Conservation (phyloP, 2,113 vertebrate genomes). For the Puma concolor region DNA sequence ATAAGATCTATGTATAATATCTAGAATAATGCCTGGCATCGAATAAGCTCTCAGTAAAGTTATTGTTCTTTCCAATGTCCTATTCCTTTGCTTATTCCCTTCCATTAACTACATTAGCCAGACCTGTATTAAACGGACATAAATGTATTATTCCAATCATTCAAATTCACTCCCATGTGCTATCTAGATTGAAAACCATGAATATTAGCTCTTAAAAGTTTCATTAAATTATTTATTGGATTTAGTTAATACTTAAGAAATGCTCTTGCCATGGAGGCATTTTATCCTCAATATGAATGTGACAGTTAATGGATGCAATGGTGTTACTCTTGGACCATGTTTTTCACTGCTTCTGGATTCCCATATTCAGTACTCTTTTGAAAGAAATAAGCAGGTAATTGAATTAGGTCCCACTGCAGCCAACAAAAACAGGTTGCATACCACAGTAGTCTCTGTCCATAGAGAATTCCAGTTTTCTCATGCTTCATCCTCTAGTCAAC, state of each 20-base stretch:
- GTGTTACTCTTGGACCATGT: neutral
- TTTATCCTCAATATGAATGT: neutral
- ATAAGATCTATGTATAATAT: neutral
- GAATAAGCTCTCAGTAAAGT: neutral
- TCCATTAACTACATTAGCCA: neutral
- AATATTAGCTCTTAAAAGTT: neutral
- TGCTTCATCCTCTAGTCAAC: rapidly evolving
- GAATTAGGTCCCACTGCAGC: neutral
- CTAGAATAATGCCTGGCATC: neutral
- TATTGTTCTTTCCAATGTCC: neutral
- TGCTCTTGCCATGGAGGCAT: neutral
- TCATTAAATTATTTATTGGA: neutral
- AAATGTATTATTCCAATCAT: neutral
- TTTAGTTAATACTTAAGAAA: neutral
- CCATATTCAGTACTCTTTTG: neutral
- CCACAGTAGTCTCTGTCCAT: neutral
- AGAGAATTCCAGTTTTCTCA: neutral
- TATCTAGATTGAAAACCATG: neutral
- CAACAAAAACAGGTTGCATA: neutral
- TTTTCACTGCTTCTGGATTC: neutral
- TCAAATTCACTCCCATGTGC: neutral
- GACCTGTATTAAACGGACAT: neutral
- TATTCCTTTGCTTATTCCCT: neutral
- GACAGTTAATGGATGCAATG: neutral
- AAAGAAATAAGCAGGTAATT: neutral